Percentiles rank a stretch among this genome's conserved stretches.
phyloP scores from a whole-genome alignment of 2,888 invertebrate species.

The Argynnis bischoffii region DNA sequence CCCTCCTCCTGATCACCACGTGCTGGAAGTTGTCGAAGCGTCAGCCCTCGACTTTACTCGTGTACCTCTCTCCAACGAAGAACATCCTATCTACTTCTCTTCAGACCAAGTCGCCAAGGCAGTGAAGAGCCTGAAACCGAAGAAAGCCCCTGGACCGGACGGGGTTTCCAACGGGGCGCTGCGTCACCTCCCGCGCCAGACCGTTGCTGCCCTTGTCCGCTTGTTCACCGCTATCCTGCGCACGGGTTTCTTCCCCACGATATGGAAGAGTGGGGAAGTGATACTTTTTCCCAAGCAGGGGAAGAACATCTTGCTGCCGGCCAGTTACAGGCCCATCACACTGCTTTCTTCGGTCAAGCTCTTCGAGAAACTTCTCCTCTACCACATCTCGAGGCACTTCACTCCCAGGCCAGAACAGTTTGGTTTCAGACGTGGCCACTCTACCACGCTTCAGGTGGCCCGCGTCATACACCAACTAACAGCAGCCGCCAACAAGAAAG shows the following conservation, averaged over 20 bases:
- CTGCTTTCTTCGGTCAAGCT: slow-evolving; percentile 40
- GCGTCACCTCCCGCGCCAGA: slow-evolving; percentile 31
- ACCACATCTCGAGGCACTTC: neutral
- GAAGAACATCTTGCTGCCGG: slow-evolving; percentile 37
- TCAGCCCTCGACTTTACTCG: slow-evolving; percentile 1
- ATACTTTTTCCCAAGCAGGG: slow-evolving; percentile 42
- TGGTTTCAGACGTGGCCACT: too few species aligned
- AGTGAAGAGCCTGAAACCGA: neutral
- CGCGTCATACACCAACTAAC: too few species aligned
- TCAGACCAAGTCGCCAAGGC: slow-evolving; percentile 23
- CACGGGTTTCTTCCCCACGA: slow-evolving; percentile 27
- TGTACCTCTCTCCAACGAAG: neutral
- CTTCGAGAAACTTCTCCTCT: slow-evolving; percentile 40
- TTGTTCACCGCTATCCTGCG: slow-evolving; percentile 15
- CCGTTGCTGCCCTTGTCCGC: too few species aligned
- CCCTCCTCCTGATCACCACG: neutral
- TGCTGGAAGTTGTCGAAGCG: neutral
- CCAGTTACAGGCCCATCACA: slow-evolving; percentile 42
- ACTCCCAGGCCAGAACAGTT: neutral
- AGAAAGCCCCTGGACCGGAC: slow-evolving; percentile 39
- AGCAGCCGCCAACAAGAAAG: too few species aligned
- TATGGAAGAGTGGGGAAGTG: slow-evolving; percentile 39
- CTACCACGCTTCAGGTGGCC: too few species aligned
- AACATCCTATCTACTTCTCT: slow-evolving; percentile 22
- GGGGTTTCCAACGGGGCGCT: slow-evolving; percentile 31